Evolutionary conservation across 2,888 invertebrate genomes (phyloP), one percentile per base, ranked within the genome.

Genomic region (Sarcophaga rosellei): DNA sequence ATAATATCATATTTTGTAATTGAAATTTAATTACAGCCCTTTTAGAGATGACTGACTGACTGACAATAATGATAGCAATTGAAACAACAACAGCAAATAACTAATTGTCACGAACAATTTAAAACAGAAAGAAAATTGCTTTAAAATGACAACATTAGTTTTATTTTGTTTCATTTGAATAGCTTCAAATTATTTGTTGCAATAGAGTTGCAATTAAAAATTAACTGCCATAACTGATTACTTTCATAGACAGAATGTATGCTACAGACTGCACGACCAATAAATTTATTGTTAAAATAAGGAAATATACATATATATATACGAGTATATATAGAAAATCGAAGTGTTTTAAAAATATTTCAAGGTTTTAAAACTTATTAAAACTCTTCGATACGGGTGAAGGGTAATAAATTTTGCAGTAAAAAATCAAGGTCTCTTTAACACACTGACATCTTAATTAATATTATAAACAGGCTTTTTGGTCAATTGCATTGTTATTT

Each of bases 21-120:
- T 75, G 57, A 53, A 75, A 65, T 75, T 57, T 65, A 65, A 75
- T 75, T 25, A 65, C 65, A 75, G 53, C 65, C 65, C 75, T 66
- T 25, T 75, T n/a, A 15, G 61, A 61, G 21, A 73, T 44, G 35
- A 44, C 17, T 10, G 35, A 66, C 44, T 44, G 35, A 15, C n/a
- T 8, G 53, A 10, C 53, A 47, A 25, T 21, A 63, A 63, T 1
- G 20, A 10, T 11, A 17, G 12, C 66, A 53, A 53, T 21, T 23
- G 25, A 35, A 44, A 73, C 44, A 20, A 44, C 59, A 44, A 63
- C 45, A n/a, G 25, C 25, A 25, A 72, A 72, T 12, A 20, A n/a
- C 57, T 57, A 20, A n/a, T 25, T 57, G 57, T 72, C 70, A 72
- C 70, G 70, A 72, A 72, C n/a, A n/a, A 12, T 57, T 35, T 11